Conservation (phyloP, 2,113 vertebrate genomes). For the Oncorhynchus clarkii region DNA sequence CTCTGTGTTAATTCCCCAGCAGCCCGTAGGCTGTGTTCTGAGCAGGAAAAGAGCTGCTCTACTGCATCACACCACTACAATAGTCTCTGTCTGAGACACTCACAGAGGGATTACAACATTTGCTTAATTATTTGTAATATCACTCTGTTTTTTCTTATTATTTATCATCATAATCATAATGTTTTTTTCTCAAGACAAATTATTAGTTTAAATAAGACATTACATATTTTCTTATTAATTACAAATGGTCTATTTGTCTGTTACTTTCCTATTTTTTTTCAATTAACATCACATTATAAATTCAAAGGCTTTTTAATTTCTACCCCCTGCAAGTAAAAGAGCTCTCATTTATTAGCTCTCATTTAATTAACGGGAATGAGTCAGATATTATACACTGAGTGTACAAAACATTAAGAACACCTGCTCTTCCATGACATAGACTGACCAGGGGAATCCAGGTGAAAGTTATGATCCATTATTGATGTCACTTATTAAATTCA, state of each 20-base stretch:
- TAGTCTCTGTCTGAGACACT: conserved; percentile 40
- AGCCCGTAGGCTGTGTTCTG: conserved; percentile 50
- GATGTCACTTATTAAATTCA: no score
- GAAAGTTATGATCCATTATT: no score
- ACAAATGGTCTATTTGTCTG: conserved; percentile 34
- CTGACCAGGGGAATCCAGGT: no score
- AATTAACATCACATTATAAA: conserved; percentile 66
- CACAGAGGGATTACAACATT: conserved; percentile 54
- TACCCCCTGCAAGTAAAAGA: conserved; percentile 58
- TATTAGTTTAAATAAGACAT: conserved; percentile 58
- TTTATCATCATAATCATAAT: conserved; percentile 22
- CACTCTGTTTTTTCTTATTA: conserved; percentile 52
- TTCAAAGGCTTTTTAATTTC: conserved; percentile 62
- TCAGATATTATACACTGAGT: conserved; percentile 9
- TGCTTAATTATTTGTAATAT: conserved; percentile 57
- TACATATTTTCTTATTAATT: conserved; percentile 15
- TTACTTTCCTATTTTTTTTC: conserved; percentile 65
- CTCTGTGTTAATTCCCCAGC: conserved; percentile 22
- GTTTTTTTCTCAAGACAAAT: conserved; percentile 41
- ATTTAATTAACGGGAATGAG: conserved; percentile 59
- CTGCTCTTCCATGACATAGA: no score
- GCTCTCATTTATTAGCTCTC: conserved; percentile 51
- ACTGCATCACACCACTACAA: conserved; percentile 42
- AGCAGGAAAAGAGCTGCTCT: conserved; percentile 51
- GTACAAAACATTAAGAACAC: no score